Evolutionary conservation across 2,888 invertebrate species (phyloP), one percentile per base, ranked within the genome.

Genomic region (Philonicus albiceps): DNA sequence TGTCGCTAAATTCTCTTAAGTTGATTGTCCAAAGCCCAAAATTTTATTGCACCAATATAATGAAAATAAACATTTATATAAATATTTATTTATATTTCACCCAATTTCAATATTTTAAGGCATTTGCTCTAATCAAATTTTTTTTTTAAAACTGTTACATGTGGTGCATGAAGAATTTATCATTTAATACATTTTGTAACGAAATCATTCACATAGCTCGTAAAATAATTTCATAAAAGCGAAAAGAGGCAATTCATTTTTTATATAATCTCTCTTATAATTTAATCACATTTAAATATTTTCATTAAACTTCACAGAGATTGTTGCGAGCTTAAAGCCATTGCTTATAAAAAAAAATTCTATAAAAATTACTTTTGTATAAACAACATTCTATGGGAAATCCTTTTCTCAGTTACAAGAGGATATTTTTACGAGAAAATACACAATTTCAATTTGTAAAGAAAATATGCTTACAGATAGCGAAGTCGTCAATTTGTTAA

Each of bases 401-500:
- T 64, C 19, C 22, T 64, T 64, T 64, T 64, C 27, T 27, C 27
- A 64, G 27, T 64, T 27, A 64, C 2, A 19, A 37, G 30, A 75
- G n/a, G 34, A 75, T 37, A 31, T 19, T 75, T 37, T 75, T 11
- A 75, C 3, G 37, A 3, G 30, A 16, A 78, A 78, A 78, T 27
- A 22, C 40, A 27, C n/a, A 64, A 22, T 19, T 40, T 49, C 11
- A 43, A 16, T 27, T 78, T n/a, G 78, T 37, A 78, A 30, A 11
- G 40, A 7, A 84, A 73, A 73, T 40, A 84, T 84, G 84, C 73
- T 84, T 84, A 40, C 72, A 84, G 55, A 27, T 73, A 84, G 73
- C 73, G 73, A 84, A 84, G 73, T 84, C 73, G 84, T 84, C 84
- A 84, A 84, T 84, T 84, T 84, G 84, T 84, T 84, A 84, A 37